A percentile compares a stretch with the other conserved stretches of the same genome.
These are phyloP conservation scores for Ischnus inquisitorius DNA, from an alignment of 2,888 invertebrate species.

Conservation along the genomic window DNA sequence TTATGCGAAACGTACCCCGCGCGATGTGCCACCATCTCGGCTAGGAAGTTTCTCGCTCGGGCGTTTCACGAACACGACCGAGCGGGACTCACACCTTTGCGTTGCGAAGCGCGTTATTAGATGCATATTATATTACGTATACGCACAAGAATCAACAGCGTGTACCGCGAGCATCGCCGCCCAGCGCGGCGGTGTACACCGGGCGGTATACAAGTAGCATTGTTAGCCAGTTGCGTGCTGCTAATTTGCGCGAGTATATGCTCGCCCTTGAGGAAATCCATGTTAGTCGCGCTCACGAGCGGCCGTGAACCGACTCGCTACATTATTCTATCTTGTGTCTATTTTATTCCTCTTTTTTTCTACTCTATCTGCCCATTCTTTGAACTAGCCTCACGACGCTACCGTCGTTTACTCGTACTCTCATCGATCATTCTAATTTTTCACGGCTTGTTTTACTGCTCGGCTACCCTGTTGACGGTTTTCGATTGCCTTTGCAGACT, in stretches of 20 bases:
- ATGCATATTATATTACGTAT: conserved; percentile 56
- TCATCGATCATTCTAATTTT: background rate
- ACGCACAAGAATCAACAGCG: conserved; percentile 42
- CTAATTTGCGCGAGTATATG: conserved; percentile 58
- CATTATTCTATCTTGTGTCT: background rate
- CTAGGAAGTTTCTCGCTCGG: conserved; percentile 9
- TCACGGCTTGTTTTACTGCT: background rate
- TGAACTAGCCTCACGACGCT: background rate
- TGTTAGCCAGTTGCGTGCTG: conserved; percentile 61
- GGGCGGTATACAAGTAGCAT: conserved; percentile 37
- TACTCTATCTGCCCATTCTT: background rate
- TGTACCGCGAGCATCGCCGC: background rate
- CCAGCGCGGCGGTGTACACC: background rate
- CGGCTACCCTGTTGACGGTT: background rate
- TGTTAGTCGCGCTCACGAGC: conserved; percentile 25
- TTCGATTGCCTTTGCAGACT: background rate
- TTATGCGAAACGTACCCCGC: conserved; percentile 16
- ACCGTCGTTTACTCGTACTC: background rate
- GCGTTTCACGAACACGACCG: background rate
- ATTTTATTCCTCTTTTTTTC: background rate
- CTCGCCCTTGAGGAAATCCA: conserved; percentile 60
- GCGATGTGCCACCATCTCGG: background rate
- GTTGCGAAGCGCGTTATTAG: conserved; percentile 43
- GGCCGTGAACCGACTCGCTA: conserved; percentile 57
- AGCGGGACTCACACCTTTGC: conserved; percentile 45